Evolutionary conservation across 2,888 invertebrate species (phyloP).

Genomic region (Microchrysa polita): DNA sequence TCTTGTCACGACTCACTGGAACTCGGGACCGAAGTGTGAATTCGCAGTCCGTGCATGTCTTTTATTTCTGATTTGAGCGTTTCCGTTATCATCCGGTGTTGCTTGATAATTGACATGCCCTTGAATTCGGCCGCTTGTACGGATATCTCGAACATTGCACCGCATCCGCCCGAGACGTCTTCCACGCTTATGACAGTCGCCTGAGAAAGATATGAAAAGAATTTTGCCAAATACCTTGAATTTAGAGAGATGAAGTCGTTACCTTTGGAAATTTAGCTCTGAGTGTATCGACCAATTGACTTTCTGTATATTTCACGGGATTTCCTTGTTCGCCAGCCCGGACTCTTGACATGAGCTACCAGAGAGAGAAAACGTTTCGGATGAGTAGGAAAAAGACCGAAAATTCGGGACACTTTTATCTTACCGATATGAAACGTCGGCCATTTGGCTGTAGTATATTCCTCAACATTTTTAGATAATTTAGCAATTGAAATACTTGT

Average conservation of each 20-base stretch:
- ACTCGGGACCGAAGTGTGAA: conserved; percentile 74
- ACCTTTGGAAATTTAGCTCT: conserved; percentile 49
- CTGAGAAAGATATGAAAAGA: conserved; percentile 45
- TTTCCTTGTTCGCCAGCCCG: conserved; percentile 48
- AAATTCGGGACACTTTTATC: neutral
- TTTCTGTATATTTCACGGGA: conserved; percentile 47
- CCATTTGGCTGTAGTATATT: neutral
- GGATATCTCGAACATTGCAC: conserved; percentile 81
- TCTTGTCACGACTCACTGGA: neutral
- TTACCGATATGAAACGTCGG: conserved; percentile 47
- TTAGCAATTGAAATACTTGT: too few relatives aligned
- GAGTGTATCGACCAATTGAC: conserved; percentile 47
- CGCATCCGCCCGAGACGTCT: conserved; percentile 83
- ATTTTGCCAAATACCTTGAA: too few relatives aligned
- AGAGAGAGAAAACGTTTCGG: conserved; percentile 2
- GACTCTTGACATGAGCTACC: conserved; percentile 49
- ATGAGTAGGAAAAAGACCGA: too few relatives aligned
- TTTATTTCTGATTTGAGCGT: conserved; percentile 80
- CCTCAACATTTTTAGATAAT: conserved; percentile 31
- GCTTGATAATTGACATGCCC: conserved; percentile 76
- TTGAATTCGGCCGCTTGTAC: conserved; percentile 76
- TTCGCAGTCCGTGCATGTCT: conserved; percentile 84
- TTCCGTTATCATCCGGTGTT: conserved; percentile 78
- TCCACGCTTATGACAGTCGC: conserved; percentile 68
- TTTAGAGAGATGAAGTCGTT: too few relatives aligned